phyloP scores from a whole-genome alignment of 2,888 invertebrate species.

The Pyrochroa serraticornis region DNA sequence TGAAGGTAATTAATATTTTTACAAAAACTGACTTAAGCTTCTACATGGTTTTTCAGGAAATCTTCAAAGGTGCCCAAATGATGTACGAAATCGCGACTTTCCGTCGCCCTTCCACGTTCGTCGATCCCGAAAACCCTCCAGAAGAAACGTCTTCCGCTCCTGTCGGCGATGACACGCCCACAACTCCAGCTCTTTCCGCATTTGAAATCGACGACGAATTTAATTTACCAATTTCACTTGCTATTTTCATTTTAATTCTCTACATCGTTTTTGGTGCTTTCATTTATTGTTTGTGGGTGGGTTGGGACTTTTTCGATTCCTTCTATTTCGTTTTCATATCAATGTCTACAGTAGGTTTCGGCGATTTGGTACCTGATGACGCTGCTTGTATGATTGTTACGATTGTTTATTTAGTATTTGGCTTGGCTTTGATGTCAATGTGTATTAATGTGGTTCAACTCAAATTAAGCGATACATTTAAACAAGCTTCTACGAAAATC shows the following conservation, averaged over 20 bases:
- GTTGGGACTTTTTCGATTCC: constrained; percentile 91
- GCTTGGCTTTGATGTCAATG: constrained; percentile 95
- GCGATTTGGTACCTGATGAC: constrained; percentile 82
- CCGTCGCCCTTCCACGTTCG: constrained; percentile 72
- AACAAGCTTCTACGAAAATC: constrained; percentile 82
- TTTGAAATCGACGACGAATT: constrained; percentile 91
- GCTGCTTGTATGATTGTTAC: constrained; percentile 89
- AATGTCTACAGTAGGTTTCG: constrained; percentile 97
- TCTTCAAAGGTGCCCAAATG: constrained; percentile 82
- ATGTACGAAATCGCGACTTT: constrained; percentile 81
- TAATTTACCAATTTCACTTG: constrained; percentile 90
- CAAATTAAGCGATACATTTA: constrained; percentile 79
- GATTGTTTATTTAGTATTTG: constrained; percentile 92
- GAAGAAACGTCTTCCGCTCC: constrained; percentile 29
- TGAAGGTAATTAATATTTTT: constrained; percentile 64
- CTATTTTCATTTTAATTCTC: constrained; percentile 78
- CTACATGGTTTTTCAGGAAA: constrained; percentile 65
- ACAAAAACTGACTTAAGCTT: not conserved
- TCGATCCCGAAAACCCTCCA: constrained; percentile 41
- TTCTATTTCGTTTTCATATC: constrained; percentile 98
- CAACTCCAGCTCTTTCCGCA: constrained; percentile 77
- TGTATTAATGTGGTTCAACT: constrained; percentile 95
- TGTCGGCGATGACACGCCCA: constrained; percentile 65
- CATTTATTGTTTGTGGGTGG: constrained; percentile 77
- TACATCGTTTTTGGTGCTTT: constrained; percentile 89